Evolutionary conservation across 1,140 invertebrate genomes (phyloP).

Genomic region (Zaprionus capensis): DNA sequence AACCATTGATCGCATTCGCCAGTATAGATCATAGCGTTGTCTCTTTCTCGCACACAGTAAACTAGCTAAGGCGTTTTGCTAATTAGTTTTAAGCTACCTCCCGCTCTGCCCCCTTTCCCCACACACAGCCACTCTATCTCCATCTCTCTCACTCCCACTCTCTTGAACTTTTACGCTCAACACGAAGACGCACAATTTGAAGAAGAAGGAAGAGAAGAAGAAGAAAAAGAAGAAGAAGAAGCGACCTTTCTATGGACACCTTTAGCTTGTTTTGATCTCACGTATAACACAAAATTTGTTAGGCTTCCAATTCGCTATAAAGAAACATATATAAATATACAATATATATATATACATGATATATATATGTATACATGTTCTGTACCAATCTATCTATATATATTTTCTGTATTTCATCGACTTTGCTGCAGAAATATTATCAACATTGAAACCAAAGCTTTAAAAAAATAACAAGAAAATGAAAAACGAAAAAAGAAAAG

Average conservation of each 20-base stretch:
- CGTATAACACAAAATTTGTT: constrained; percentile 58
- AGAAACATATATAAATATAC: constrained; percentile 1
- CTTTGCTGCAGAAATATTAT: constrained; percentile 75
- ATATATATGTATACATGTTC: constrained; percentile 6
- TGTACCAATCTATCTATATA: constrained; percentile 19
- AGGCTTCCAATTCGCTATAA: constrained; percentile 49
- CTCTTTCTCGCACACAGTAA: constrained; percentile 48
- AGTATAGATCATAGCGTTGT: constrained; percentile 40
- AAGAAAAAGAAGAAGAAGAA: neutral
- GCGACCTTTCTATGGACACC: constrained; percentile 28
- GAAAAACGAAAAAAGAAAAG: constrained; percentile 22
- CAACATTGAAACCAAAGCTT: constrained; percentile 79
- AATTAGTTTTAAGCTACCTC: constrained; percentile 22
- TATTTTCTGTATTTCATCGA: constrained; percentile 42
- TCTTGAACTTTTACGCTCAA: constrained; percentile 31
- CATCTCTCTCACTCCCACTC: constrained; percentile 12
- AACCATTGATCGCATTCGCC: constrained; percentile 25
- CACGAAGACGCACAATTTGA: constrained; percentile 44
- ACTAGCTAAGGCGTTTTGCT: constrained; percentile 24
- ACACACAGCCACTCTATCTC: neutral
- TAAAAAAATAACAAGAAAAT: constrained; percentile 45
- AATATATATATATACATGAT: constrained; percentile 17
- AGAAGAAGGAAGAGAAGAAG: neutral
- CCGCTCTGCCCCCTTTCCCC: neutral
- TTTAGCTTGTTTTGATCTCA: constrained; percentile 77